Conservation (phyloP, 64 coral and sea anemone genomes). For the Hydrozoanthus tunicans region DNA sequence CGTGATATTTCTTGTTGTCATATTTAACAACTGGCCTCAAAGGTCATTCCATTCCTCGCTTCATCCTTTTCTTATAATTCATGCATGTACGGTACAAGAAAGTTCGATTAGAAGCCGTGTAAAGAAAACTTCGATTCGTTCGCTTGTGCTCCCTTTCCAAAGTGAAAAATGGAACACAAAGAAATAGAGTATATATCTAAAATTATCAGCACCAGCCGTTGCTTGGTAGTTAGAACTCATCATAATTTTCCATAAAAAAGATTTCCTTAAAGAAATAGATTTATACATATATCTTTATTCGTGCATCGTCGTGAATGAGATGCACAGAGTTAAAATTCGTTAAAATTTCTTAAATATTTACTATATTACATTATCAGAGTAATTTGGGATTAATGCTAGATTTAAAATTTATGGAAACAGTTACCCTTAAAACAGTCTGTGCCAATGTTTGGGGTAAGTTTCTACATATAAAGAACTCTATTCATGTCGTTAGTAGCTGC, state of each 20-base stretch:
- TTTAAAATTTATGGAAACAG: constrained; percentile 15
- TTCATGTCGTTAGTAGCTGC: background rate
- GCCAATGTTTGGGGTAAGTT: background rate
- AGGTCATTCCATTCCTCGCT: constrained; percentile 9
- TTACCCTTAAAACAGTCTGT: background rate
- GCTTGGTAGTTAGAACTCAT: background rate
- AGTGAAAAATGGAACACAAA: background rate
- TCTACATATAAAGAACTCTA: background rate
- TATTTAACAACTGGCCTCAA: constrained; percentile 60
- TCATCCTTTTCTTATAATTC: background rate
- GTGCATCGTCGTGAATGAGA: constrained; percentile 19
- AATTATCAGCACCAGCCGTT: constrained; percentile 37
- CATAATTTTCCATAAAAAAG: constrained; percentile 41
- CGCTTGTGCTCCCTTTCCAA: constrained; percentile 7
- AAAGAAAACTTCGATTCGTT: background rate
- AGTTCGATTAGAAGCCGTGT: background rate
- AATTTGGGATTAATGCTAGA: constrained; percentile 35
- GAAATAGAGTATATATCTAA: constrained; percentile 51
- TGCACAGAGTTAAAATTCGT: constrained; percentile 50
- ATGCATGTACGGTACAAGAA: constrained; percentile 34
- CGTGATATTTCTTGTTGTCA: constrained; percentile 25
- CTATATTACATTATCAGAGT: constrained; percentile 33
- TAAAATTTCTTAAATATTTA: constrained; percentile 47
- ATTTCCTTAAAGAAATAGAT: constrained; percentile 23
- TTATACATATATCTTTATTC: constrained; percentile 37